Conservation (phyloP, 2,888 invertebrate species). For the Ectemnius lituratus region DNA sequence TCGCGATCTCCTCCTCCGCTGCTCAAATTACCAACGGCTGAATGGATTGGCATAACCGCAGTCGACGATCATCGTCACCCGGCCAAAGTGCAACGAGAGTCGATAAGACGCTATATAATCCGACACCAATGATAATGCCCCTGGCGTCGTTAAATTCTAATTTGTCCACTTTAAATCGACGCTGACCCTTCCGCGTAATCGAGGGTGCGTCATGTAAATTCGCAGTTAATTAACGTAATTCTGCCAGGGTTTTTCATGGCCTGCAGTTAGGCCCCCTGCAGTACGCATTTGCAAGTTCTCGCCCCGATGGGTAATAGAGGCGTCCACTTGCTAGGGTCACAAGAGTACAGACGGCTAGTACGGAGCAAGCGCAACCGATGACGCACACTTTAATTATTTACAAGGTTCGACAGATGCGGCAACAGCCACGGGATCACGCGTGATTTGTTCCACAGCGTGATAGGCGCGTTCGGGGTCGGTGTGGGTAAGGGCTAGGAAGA, state of each 20-base stretch:
- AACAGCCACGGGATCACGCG: slow-evolving; percentile 59
- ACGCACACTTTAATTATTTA: slow-evolving; percentile 68
- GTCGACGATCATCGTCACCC: neutral
- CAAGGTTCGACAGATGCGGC: slow-evolving; percentile 63
- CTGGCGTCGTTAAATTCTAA: slow-evolving; percentile 3
- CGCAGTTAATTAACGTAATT: neutral
- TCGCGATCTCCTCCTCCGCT: slow-evolving; percentile 13
- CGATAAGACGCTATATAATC: neutral
- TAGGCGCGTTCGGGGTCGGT: neutral
- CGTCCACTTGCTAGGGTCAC: too few species aligned
- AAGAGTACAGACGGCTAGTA: too few species aligned
- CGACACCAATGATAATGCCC: neutral
- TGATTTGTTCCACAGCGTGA: slow-evolving; percentile 61
- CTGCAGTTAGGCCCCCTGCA: too few species aligned
- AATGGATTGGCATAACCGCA: slow-evolving; percentile 46
- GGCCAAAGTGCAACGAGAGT: neutral
- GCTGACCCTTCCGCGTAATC: neutral
- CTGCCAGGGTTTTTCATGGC: too few species aligned
- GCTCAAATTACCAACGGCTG: slow-evolving; percentile 33
- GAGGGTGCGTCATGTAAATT: slow-evolving; percentile 1
- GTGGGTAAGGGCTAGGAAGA: neutral
- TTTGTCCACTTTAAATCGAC: neutral
- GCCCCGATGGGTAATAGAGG: too few species aligned
- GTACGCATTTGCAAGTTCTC: too few species aligned
- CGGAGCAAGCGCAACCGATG: slow-evolving; percentile 26